Evolutionary conservation across 2,888 invertebrate species (phyloP), one percentile per base, ranked within the genome.

Genomic region (Pemphredon lugubris): DNA sequence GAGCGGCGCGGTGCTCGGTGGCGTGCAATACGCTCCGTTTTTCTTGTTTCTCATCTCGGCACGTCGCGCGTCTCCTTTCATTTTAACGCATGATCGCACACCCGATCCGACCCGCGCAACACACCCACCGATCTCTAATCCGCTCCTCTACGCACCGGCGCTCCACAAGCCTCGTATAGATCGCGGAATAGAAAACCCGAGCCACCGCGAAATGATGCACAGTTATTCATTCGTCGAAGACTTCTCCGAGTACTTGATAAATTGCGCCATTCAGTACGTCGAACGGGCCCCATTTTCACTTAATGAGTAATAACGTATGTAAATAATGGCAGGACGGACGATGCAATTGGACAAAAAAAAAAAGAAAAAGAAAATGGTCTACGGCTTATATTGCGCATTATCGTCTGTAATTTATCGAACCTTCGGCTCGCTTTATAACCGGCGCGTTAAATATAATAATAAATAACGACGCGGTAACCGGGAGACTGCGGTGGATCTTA

Each of bases 21-120:
- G 37, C 54, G 45, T 39, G 58, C 39, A 34, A n/a, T n/a, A n/a
- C n/a, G 39, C 37, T 53, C 45, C 53, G 57, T 77, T 79, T 79
- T 77, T 75, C 77, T 75, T 71, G 67, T 76, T 78, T 75, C 77
- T 78, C 76, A 82, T 79, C 77, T 67, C 55, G 71, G 66, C 74
- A 73, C 73, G 81, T 78, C 83, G 83, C 83, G 83, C 87, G 87
- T 87, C 87, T 88, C 87, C 88, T 88, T 87, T 88, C 88, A 87
- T 89, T 89, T 88, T 85, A 88, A 88, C 88, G 88, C 88, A 87
- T 87, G 87, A 83, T 84, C 86, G 87, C 86, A 81, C 86, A 86
- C 83, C 82, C 85, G 84, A 85, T 84, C 84, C 81, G 79, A 79
- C 73, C 75, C 50, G 63, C 79, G 75, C 77, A 86, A 86, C 87